These are phyloP conservation scores for Acanthosepion esculentum DNA, from an alignment of 2,888 invertebrate species.

Conservation along the genomic window DNA sequence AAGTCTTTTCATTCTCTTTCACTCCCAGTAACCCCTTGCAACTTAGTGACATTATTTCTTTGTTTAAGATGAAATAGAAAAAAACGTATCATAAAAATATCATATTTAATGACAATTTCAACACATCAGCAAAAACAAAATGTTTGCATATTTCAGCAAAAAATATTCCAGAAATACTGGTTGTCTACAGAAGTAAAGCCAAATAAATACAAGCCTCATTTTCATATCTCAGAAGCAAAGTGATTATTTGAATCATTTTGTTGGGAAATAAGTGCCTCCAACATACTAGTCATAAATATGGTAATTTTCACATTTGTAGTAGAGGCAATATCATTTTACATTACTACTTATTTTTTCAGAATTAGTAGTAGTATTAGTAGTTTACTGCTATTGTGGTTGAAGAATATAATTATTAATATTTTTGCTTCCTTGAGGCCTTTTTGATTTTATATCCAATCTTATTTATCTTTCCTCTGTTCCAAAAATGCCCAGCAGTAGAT, in stretches of 20 bases:
- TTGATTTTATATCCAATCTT: constrained; percentile 5
- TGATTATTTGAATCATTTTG: not conserved
- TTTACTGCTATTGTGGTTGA: not conserved
- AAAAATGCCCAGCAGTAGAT: not conserved
- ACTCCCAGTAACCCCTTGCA: too few relatives aligned
- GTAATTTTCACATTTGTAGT: not conserved
- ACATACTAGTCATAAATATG: not conserved
- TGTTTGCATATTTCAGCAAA: too few relatives aligned
- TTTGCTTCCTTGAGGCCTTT: not conserved
- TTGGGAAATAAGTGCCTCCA: not conserved
- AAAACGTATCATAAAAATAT: too few relatives aligned
- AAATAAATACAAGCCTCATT: too few relatives aligned
- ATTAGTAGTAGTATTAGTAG: not conserved
- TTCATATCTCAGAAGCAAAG: too few relatives aligned
- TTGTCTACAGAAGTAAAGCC: too few relatives aligned
- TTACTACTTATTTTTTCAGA: not conserved
- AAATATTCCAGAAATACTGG: too few relatives aligned
- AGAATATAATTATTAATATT: not conserved
- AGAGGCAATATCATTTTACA: not conserved
- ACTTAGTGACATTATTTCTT: too few relatives aligned
- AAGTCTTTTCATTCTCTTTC: too few relatives aligned
- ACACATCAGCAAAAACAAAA: too few relatives aligned
- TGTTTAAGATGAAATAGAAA: too few relatives aligned
- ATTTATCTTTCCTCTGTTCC: not conserved
- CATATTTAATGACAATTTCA: too few relatives aligned